phyloP scores from a whole-genome alignment of 2,113 vertebrate species.

The Anseranas semipalmata region DNA sequence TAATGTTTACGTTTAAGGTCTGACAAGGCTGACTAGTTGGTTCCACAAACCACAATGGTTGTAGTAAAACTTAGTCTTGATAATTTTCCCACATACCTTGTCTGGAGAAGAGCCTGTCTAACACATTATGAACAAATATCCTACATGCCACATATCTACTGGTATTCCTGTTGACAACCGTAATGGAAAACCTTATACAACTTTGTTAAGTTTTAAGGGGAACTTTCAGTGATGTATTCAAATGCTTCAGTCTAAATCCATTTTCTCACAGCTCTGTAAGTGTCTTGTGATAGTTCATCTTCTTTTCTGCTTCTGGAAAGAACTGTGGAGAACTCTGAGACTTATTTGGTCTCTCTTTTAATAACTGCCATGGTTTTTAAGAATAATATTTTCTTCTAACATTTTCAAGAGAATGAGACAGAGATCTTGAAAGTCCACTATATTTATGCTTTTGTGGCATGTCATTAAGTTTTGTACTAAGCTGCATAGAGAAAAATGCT shows the following conservation, averaged over 20 bases:
- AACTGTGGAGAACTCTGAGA: background rate
- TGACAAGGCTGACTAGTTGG: background rate
- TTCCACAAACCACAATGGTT: background rate
- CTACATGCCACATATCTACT: background rate
- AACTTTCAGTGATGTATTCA: background rate
- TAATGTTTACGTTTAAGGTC: background rate
- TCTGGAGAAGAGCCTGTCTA: background rate
- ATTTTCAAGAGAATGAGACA: background rate
- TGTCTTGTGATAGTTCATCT: background rate
- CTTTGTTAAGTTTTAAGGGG: background rate
- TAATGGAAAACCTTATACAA: background rate
- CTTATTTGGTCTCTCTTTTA: background rate
- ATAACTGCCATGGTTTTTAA: background rate
- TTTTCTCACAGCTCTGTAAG: background rate
- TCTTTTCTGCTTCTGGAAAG: background rate
- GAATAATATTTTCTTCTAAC: background rate
- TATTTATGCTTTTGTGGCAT: background rate
- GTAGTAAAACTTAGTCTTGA: background rate
- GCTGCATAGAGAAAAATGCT: background rate
- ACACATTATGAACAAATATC: background rate
- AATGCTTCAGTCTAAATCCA: background rate
- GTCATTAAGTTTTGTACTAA: background rate
- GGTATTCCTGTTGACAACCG: background rate
- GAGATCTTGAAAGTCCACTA: background rate
- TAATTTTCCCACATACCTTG: background rate